These are phyloP conservation scores for Hozukius guyotensis DNA, from an alignment of 2,797 vertebrate genomes.

Conservation along the genomic window DNA sequence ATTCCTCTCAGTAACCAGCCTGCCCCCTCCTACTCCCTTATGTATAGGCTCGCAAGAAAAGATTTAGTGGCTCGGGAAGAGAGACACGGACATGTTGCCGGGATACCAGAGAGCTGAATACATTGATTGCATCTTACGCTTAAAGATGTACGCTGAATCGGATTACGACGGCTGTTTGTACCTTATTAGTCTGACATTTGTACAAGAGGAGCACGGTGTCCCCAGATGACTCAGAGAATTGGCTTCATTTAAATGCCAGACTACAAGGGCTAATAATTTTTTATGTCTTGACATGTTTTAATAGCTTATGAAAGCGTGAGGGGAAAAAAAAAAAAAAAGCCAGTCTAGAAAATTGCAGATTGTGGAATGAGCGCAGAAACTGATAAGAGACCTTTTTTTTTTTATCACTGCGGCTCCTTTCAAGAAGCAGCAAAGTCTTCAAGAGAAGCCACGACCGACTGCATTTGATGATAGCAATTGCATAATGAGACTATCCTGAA, in stretches of 20 bases:
- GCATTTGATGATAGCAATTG: constrained; percentile 59
- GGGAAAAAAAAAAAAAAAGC: not conserved
- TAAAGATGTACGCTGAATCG: constrained; percentile 50
- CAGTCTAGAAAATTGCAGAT: constrained; percentile 27
- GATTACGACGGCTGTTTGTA: constrained; percentile 60
- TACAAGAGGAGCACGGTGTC: constrained; percentile 30
- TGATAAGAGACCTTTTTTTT: constrained; percentile 49
- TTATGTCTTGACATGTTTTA: constrained; percentile 60
- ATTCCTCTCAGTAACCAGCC: constrained; percentile 34
- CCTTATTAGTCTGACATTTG: constrained; percentile 74
- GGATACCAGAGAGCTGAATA: constrained; percentile 58
- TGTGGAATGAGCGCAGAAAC: constrained; percentile 15
- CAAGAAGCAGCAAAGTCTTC: constrained; percentile 57
- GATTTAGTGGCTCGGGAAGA: constrained; percentile 19
- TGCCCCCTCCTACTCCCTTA: constrained; percentile 35
- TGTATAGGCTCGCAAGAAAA: constrained; percentile 12
- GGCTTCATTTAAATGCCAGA: constrained; percentile 65
- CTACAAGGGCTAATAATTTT: constrained; percentile 52
- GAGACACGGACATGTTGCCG: constrained; percentile 54
- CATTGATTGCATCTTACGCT: constrained; percentile 52
- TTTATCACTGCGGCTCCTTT: constrained; percentile 45
- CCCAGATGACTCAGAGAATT: constrained; percentile 43
- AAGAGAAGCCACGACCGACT: constrained; percentile 43
- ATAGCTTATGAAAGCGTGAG: constrained; percentile 23
- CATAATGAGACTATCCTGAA: constrained; percentile 60